Conservation (phyloP, 2,888 invertebrate genomes). For the Strigamia crassipes region DNA sequence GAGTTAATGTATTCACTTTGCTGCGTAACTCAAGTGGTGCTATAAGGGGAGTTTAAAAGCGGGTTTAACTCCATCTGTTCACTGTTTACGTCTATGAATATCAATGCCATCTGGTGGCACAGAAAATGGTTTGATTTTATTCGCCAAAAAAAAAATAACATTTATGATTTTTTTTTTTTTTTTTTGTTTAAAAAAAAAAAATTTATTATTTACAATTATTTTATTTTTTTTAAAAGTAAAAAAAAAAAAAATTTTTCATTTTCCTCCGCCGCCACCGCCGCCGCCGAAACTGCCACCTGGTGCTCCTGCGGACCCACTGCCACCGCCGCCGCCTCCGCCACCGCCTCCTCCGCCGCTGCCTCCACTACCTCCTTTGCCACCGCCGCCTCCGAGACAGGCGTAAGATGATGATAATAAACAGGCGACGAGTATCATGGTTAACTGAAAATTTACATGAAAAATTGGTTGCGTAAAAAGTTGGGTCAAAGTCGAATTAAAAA, state of each 20-base stretch:
- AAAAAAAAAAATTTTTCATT: no score
- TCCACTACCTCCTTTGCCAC: neutral
- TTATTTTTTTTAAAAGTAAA: no score
- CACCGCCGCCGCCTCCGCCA: neutral
- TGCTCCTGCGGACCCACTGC: neutral
- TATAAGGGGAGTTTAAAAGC: neutral
- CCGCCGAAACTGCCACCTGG: neutral
- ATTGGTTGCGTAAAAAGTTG: neutral
- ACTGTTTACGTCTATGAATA: neutral
- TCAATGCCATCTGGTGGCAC: neutral
- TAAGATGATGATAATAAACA: neutral
- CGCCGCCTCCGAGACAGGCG: neutral
- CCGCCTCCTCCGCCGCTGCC: neutral
- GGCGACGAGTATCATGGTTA: neutral
- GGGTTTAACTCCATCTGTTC: conserved; percentile 12
- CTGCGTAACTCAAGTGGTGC: conserved; percentile 1
- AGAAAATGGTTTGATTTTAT: neutral
- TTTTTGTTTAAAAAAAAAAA: no score
- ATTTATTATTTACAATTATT: no score
- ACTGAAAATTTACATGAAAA: neutral
- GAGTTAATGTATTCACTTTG: conserved; percentile 4
- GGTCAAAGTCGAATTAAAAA: no score
- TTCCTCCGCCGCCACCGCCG: neutral
- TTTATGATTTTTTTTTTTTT: no score
- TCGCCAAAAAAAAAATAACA: neutral